Evolutionary conservation across 2,888 invertebrate species (phyloP).

Genomic region (Prenolepis imparis): DNA sequence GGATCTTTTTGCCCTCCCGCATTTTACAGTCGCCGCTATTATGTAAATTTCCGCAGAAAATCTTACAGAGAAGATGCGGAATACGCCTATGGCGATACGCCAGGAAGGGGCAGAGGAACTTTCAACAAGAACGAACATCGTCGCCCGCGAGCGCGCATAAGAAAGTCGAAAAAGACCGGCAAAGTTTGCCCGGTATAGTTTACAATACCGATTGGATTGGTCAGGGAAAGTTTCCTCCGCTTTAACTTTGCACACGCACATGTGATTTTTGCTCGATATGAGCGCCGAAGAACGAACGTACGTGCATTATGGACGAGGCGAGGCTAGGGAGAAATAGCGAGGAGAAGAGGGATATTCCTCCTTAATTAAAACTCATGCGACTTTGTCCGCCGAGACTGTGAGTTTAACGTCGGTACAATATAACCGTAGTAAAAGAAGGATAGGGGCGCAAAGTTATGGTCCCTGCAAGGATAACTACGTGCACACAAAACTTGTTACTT

Average conservation of each 20-base stretch:
- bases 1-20: constrained; percentile 9
- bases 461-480: constrained; percentile 6
- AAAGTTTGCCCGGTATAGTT: constrained; percentile 37
- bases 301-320: not conserved
- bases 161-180: constrained; percentile 34
- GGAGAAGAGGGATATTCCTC: constrained; percentile 3
- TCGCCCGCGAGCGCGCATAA: constrained; percentile 39
- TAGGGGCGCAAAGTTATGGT: not conserved
- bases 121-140: constrained; percentile 45
- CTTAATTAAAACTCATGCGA: constrained; percentile 60
- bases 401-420: constrained; percentile 19
- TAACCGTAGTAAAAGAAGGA: constrained; percentile 10
- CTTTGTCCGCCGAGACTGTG: constrained; percentile 1
- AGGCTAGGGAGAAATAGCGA: not conserved
- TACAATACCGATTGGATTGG: constrained; percentile 46
- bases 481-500: constrained; percentile 19
- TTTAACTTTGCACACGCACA: constrained; percentile 22
- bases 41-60: constrained; percentile 42
- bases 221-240: constrained; percentile 21
- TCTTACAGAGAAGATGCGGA: constrained; percentile 15
- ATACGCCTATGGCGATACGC: constrained; percentile 40
- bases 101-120: constrained; percentile 32
- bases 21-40: constrained; percentile 29
- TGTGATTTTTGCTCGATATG: not conserved
- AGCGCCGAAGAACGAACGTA: not conserved